These are phyloP conservation scores for Lasioglossum malachurum DNA, from an alignment of 2,888 invertebrate genomes.

Conservation along the genomic window DNA sequence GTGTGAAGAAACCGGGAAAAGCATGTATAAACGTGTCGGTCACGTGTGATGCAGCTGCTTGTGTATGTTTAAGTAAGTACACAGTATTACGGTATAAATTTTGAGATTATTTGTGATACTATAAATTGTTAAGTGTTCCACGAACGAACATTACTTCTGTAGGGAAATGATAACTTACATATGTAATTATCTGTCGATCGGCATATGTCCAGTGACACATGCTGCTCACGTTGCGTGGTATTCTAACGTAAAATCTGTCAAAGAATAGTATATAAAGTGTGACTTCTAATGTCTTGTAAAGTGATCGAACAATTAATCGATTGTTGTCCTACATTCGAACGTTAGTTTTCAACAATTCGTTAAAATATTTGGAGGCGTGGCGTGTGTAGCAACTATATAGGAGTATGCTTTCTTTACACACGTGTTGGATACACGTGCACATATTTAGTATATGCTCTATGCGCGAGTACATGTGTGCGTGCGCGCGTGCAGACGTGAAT, in stretches of 20 bases:
- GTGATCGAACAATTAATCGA: background rate
- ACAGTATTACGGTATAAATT: background rate
- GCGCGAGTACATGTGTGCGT: slow-evolving; percentile 25
- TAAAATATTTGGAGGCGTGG: slow-evolving; percentile 44
- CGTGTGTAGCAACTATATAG: slow-evolving; percentile 25
- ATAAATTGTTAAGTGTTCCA: slow-evolving; percentile 49
- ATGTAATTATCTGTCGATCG: slow-evolving; percentile 37
- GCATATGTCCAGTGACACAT: slow-evolving; percentile 28
- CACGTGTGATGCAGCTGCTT: slow-evolving; percentile 62
- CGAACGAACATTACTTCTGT: slow-evolving; percentile 68
- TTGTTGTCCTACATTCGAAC: background rate
- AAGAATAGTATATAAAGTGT: background rate
- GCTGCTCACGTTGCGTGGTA: slow-evolving; percentile 27
- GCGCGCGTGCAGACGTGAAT: slow-evolving; percentile 32
- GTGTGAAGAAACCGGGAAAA: slow-evolving; percentile 53
- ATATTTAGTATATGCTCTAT: slow-evolving; percentile 4
- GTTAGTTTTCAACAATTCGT: slow-evolving; percentile 23
- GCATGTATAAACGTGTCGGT: slow-evolving; percentile 58
- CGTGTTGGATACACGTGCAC: slow-evolving; percentile 41
- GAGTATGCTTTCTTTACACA: slow-evolving; percentile 27
- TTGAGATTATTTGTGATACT: background rate
- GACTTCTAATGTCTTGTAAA: background rate
- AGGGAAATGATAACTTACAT: slow-evolving; percentile 56
- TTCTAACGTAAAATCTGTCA: slow-evolving; percentile 13
- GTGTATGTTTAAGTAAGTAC: slow-evolving; percentile 52